Base-by-base conservation (phyloP, 2,113 vertebrate species). In the Tenebrosternarchus preto region DNA sequence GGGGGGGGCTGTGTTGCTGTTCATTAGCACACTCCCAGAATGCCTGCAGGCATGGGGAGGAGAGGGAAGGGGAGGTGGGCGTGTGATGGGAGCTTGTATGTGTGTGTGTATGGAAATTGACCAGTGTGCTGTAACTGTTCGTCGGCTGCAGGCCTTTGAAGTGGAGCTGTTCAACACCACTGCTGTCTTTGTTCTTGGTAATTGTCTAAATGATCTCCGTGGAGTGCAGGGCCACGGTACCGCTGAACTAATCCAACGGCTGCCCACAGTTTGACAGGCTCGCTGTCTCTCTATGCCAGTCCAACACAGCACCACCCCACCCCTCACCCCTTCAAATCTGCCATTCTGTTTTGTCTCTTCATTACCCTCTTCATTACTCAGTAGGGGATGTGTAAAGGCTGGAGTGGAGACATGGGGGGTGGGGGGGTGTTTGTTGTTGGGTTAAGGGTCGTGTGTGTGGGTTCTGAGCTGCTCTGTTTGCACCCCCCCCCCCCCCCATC, bases 201-300 rank as follows among this genome's bases (percentile, higher is more conserved):
- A 94, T 94, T 94, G 91, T 91, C 90, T 94, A 94, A 94, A 93
- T 92, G 93, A 93, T 93, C 93, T 94, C 93, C 84, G 79, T 83
- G 92, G 91, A 93, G 91, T 84, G 81, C 72, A 1, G 90, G 88
- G 82, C 88, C 89, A 89, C 83, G 88, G 84, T 91, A 91, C 93
- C 93, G 90, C 89, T 86, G 84, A 90, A 88, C 91, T 92, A 93
- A 94, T 93, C 91, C 90, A 89, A 88, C 85, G 91, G 88, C 90
- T 90, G 88, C 91, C 91, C 86, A 84, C 91, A 93, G 92, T 91
- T 92, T 92, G 89, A 92, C 92, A 89, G 90, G 89, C 88, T 87
- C 85, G 85, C 84, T 83, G 31, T 70, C 77, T 88, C 87, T 84
- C 84, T 76, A 76, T 85, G 63, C 73, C 71, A 63, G 24, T 57